A percentile compares a stretch with the other conserved stretches of the same genome.
Evolutionary conservation across 1,140 invertebrate genomes (phyloP).

Genomic region (Ceratoteleas bidentatus): DNA sequence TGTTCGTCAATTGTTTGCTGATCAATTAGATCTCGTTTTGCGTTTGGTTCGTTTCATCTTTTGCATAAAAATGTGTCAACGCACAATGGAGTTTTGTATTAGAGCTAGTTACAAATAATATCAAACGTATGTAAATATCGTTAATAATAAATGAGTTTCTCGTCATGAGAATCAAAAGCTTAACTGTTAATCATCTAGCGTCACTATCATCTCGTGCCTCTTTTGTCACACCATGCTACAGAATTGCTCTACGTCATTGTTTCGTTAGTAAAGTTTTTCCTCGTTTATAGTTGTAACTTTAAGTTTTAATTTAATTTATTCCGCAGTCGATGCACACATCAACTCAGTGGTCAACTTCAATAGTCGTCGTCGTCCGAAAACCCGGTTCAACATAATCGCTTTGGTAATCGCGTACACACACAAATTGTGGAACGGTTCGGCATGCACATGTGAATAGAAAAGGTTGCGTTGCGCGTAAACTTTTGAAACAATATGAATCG

Average conservation of each 20-base stretch:
- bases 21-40: constrained; percentile 56
- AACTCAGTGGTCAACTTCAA: background rate
- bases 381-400: background rate
- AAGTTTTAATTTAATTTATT: constrained; percentile 29
- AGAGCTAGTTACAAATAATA: constrained; percentile 79
- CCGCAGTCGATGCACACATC: constrained; percentile 53
- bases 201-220: constrained; percentile 73
- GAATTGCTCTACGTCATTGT: constrained; percentile 59
- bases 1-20: too few species aligned
- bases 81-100: constrained; percentile 80
- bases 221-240: constrained; percentile 73
- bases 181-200: constrained; percentile 75
- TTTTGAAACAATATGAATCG: background rate
- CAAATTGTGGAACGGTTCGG: background rate
- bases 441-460: too few species aligned
- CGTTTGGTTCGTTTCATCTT: constrained; percentile 55
- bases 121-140: constrained; percentile 80
- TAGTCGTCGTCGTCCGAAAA: constrained; percentile 8
- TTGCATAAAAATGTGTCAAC: constrained; percentile 71
- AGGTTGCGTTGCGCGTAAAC: background rate
- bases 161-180: constrained; percentile 69
- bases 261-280: constrained; percentile 26
- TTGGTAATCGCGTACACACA: background rate
- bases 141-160: constrained; percentile 75
- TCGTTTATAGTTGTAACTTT: constrained; percentile 3